A percentile compares a stretch with the other conserved stretches of the same genome.
Conservation (phyloP, 2,113 vertebrate genomes). For the Urocitellus parryii region DNA sequence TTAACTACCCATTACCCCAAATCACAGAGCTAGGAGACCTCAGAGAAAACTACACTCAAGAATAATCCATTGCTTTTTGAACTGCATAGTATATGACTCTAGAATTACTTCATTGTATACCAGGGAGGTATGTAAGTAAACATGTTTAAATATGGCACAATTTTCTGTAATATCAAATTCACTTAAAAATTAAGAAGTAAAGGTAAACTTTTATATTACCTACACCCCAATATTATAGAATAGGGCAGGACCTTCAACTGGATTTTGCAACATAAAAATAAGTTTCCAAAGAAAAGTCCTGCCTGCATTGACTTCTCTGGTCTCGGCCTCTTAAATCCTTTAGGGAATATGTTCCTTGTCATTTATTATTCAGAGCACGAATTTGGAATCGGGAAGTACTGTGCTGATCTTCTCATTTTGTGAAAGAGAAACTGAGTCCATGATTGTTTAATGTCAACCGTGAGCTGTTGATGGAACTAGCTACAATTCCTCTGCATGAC, state of each 20-base stretch:
- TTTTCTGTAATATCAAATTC: background rate
- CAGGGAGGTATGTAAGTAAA: background rate
- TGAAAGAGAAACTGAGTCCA: constrained; percentile 5
- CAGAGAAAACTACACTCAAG: background rate
- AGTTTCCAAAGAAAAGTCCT: background rate
- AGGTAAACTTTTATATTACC: background rate
- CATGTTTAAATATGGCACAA: background rate
- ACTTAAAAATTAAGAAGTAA: background rate
- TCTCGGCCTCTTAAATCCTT: background rate
- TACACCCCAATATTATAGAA: background rate
- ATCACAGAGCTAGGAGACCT: background rate
- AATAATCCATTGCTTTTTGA: background rate
- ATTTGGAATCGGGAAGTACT: background rate
- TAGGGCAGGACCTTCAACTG: background rate
- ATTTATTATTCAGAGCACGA: background rate
- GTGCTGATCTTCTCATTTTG: background rate
- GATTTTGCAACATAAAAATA: background rate
- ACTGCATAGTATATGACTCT: too few relatives aligned
- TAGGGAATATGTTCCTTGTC: background rate
- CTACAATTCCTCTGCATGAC: background rate
- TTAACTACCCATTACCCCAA: background rate
- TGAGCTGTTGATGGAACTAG: background rate
- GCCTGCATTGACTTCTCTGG: background rate
- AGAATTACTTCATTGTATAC: background rate
- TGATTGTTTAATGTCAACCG: background rate